phyloP scores from a whole-genome alignment of 2,797 vertebrate species.

The Manis javanica region DNA sequence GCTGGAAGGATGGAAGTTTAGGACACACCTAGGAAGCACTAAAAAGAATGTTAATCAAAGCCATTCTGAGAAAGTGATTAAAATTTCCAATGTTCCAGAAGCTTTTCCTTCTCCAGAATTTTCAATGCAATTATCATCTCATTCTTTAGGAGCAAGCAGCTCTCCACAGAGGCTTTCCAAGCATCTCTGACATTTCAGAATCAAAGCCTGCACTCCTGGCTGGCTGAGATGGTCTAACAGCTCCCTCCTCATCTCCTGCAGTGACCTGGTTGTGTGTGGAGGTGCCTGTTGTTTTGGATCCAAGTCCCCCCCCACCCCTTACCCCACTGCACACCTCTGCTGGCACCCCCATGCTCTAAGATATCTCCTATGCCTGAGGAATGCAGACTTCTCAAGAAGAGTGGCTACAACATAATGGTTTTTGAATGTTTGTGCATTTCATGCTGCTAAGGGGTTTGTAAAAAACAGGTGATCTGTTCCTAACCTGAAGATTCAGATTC shows the following conservation, averaged over 20 bases:
- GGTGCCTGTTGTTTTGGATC: background rate
- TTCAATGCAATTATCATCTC: slow-evolving; percentile 71
- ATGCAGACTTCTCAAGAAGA: background rate
- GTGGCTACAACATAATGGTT: background rate
- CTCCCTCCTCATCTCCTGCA: background rate
- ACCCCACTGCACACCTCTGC: background rate
- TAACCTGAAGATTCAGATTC: background rate
- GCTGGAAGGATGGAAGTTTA: slow-evolving; percentile 31
- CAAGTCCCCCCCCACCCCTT: background rate
- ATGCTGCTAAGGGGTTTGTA: background rate
- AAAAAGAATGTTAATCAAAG: slow-evolving; percentile 72
- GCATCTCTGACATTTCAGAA: slow-evolving; percentile 68
- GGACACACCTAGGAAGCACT: slow-evolving; percentile 62
- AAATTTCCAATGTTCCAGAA: slow-evolving; percentile 63
- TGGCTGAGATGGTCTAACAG: background rate
- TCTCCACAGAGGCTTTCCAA: slow-evolving; percentile 67
- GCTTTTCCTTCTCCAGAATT: slow-evolving; percentile 65
- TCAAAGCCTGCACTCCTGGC: slow-evolving; percentile 22
- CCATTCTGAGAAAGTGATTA: slow-evolving; percentile 77
- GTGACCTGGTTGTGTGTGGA: background rate
- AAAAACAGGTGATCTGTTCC: background rate
- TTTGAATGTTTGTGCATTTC: background rate
- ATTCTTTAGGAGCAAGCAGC: slow-evolving; percentile 59
- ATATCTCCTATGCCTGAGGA: background rate
- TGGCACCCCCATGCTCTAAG: background rate